Evolutionary conservation across 2,888 invertebrate genomes (phyloP), one percentile per base, ranked within the genome.

Genomic region (Incurvaria masculella): DNA sequence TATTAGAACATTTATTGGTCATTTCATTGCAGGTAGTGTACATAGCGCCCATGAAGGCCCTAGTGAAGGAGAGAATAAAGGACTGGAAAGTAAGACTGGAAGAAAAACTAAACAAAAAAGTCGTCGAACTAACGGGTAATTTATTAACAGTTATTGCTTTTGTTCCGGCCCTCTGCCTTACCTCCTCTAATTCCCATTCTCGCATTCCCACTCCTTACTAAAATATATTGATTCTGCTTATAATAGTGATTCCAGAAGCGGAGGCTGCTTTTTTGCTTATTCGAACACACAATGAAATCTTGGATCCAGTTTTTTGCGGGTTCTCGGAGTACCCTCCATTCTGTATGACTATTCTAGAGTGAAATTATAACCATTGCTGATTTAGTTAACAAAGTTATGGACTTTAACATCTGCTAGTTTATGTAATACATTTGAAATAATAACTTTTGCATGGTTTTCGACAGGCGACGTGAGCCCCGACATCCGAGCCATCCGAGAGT

Each of bases 1-100:
- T n/a, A n/a, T n/a, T n/a, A n/a, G n/a, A n/a, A n/a, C n/a, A 14
- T 48, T 18, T 21, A 21, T 42, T 39, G 45, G 38, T 48, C 49
- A 49, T 50, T 45, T 47, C 40, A 56, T 68, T 74, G 41, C 56
- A 89, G 88, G 86, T 95, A 18, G 97, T 99, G 0, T 99, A 99
- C 65, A 97, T 99, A 56, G 99, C 99, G 0, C 99, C 99, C 0
- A 66, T 99, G 52, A 99, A 99, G 75, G 98, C 99, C 10, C 78
- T 99, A 10, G 99, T 99, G 0, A 85, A 97, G 52, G 99, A 99
- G 69, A 80, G 99, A 56, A 94, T 99, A 47, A 87, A 87, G 43
- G 99, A 99, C 67, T 99, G 99, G 99, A 89, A 88, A 61, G 68
- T 85, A 5, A 81, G 94, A 53, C 81, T 97, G 16, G 86, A 88